Conservation (phyloP, 2,113 vertebrate genomes). For the Micronycteris hirsuta region DNA sequence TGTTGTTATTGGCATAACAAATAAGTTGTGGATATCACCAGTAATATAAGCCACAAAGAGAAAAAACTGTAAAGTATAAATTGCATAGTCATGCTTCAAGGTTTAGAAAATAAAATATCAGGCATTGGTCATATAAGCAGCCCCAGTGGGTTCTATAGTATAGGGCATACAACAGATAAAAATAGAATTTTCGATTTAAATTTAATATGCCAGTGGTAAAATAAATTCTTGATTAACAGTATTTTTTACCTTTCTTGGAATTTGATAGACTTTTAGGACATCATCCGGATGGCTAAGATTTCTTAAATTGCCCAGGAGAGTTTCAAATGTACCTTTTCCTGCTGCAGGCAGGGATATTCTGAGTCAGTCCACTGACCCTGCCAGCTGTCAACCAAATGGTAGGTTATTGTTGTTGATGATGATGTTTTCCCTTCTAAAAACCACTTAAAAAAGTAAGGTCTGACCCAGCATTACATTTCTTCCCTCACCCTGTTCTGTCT, state of each 20-base stretch:
- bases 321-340: conserved; percentile 39
- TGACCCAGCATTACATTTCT: not conserved
- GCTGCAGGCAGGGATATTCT: not conserved
- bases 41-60: not conserved
- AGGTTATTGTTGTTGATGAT: conserved; percentile 35
- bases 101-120: not conserved
- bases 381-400: conserved; percentile 23
- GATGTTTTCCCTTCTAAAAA: conserved; percentile 27
- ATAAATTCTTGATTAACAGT: not conserved
- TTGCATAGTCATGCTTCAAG: not conserved
- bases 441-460: conserved; percentile 6
- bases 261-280: conserved; percentile 33
- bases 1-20: not conserved
- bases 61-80: not conserved
- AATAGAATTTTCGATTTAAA: not conserved
- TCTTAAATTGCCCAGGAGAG: not conserved
- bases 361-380: conserved; percentile 35
- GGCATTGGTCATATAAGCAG: not conserved
- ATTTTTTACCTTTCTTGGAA: conserved; percentile 27
- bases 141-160: not conserved
- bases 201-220: not conserved
- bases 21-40: not conserved
- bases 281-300: not conserved
- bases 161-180: not conserved
- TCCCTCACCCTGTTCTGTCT: not conserved